Evolutionary conservation across 2,113 vertebrate genomes (phyloP).

Genomic region (Nerophis lumbriciformis): DNA sequence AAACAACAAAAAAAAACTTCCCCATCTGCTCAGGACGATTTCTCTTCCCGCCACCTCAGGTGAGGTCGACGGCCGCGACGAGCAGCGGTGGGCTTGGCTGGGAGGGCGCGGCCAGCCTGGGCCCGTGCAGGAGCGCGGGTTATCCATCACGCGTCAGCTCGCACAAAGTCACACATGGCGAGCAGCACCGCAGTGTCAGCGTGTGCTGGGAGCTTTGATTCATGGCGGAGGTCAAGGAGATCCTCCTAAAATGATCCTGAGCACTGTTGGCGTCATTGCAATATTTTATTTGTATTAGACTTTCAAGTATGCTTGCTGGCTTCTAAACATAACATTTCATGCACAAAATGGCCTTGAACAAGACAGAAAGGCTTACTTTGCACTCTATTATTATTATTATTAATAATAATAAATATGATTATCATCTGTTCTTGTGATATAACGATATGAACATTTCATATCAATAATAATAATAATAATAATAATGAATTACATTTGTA

Average conservation of each 20-base stretch:
- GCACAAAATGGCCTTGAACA: no score
- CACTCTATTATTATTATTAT: no score
- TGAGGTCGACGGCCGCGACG: constrained; percentile 38
- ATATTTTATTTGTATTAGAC: no score
- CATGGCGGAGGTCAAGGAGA: constrained; percentile 64
- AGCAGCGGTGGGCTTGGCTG: constrained; percentile 45
- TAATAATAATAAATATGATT: no score
- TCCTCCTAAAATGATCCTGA: constrained; percentile 61
- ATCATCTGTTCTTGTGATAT: no score
- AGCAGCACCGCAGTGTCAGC: constrained; percentile 52
- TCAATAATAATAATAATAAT: no score
- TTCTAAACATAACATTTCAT: no score
- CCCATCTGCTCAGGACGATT: constrained; percentile 66
- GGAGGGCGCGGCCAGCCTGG: constrained; percentile 28
- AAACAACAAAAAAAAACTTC: constrained; percentile 51
- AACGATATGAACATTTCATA: no score
- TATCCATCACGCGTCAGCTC: constrained; percentile 58
- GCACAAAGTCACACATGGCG: constrained; percentile 24
- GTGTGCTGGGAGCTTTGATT: constrained; percentile 66
- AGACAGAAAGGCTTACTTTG: no score
- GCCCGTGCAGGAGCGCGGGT: constrained; percentile 45
- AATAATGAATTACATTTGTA: no score
- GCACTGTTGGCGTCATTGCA: constrained; percentile 31
- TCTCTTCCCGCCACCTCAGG: constrained; percentile 56
- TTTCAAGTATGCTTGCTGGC: no score